phyloP scores from a whole-genome alignment of 2,797 vertebrate genomes.

The Cephalopachus bancanus region DNA sequence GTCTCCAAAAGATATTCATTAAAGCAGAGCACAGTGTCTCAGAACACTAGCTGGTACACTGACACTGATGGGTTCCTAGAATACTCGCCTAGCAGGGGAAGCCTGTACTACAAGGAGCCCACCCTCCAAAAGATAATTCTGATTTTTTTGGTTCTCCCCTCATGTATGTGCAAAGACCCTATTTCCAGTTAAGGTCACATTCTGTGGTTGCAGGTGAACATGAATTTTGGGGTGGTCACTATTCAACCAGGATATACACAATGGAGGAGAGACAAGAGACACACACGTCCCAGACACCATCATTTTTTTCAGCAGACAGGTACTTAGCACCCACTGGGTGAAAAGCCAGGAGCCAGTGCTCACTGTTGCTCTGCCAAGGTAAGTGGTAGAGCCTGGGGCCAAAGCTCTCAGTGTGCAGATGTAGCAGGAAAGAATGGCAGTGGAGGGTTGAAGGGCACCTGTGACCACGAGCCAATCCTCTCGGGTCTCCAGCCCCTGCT shows the following conservation, averaged over 20 bases:
- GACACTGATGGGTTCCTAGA: too few species aligned
- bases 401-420: neutral
- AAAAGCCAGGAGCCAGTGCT: fast-evolving
- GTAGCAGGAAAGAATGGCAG: fast-evolving
- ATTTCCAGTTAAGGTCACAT: neutral
- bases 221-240: neutral
- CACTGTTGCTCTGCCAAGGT: fast-evolving
- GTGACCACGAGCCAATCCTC: fast-evolving
- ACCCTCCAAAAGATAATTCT: too few species aligned
- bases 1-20: too few species aligned
- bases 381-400: fast-evolving
- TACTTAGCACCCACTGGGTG: fast-evolving
- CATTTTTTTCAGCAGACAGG: fast-evolving
- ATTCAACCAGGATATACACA: fast-evolving
- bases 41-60: too few species aligned
- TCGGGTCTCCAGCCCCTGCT: neutral
- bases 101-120: too few species aligned
- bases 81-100: too few species aligned
- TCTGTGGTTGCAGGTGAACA: neutral
- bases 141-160: too few species aligned
- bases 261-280: neutral
- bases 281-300: fast-evolving
- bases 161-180: neutral
- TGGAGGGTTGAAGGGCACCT: fast-evolving
- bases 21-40: too few species aligned